These are phyloP conservation scores for Oryzias melastigma DNA, from an alignment of 2,113 vertebrate genomes.

Conservation along the genomic window DNA sequence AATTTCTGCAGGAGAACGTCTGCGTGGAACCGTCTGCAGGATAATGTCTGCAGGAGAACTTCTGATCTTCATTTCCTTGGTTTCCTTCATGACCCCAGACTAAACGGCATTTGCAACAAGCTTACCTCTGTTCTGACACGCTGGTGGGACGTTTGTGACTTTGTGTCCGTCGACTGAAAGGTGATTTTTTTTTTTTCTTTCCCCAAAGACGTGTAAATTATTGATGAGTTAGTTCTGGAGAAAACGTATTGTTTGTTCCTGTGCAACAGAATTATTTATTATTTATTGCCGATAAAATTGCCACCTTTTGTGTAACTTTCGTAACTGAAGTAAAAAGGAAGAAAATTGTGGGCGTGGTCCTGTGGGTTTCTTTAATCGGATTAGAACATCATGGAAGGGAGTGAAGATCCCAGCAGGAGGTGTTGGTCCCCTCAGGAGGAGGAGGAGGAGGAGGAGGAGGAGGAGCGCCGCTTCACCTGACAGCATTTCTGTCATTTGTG, in stretches of 20 bases:
- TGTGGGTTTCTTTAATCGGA: no score
- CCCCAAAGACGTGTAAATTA: conserved; percentile 97
- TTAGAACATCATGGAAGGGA: no score
- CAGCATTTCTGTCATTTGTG: no score
- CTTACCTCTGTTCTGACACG: conserved; percentile 97
- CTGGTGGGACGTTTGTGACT: conserved; percentile 88
- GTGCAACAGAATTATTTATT: conserved; percentile 97
- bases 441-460: no score
- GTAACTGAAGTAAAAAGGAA: conserved; percentile 90
- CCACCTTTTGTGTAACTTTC: conserved; percentile 96
- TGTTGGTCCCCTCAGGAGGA: no score
- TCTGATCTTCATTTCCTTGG: conserved; percentile 69
- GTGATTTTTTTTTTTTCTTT: conserved; percentile 65
- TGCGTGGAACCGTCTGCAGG: no score
- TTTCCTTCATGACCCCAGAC: conserved; percentile 81
- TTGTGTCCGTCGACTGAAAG: conserved; percentile 84
- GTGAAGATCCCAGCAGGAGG: no score
- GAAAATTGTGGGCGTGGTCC: background rate
- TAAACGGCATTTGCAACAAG: conserved; percentile 93
- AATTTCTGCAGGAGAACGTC: no score
- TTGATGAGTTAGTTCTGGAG: conserved; percentile 80
- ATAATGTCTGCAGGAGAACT: conserved; percentile 50
- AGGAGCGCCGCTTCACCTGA: no score
- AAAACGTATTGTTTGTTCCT: conserved; percentile 87
- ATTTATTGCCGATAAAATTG: conserved; percentile 98